Percentiles rank a stretch among this genome's conserved stretches.
Conservation (phyloP, 2,888 invertebrate species). For the Chaetogeoica ovagalla region DNA sequence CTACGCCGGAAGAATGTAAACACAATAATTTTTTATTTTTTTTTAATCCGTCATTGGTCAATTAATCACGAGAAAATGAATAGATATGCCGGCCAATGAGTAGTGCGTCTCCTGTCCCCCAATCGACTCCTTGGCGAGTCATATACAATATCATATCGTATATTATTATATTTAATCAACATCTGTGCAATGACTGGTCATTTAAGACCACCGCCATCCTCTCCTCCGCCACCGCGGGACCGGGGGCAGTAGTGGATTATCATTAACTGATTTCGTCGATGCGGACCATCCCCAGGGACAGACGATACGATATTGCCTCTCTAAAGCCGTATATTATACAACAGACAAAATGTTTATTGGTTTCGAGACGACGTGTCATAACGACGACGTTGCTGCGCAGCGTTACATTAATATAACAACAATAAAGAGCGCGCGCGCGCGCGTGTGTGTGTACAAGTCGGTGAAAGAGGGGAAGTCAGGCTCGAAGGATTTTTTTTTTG, state of each 20-base stretch:
- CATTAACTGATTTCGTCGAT: slow-evolving; percentile 50
- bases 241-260: slow-evolving; percentile 1
- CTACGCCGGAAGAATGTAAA: slow-evolving; percentile 9
- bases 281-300: slow-evolving; percentile 27
- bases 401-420: neutral
- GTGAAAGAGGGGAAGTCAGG: too few relatives aligned
- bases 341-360: slow-evolving; percentile 48
- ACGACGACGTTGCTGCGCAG: neutral
- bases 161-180: slow-evolving; percentile 14
- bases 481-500: too few relatives aligned
- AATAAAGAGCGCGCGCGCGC: too few relatives aligned
- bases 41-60: slow-evolving; percentile 23
- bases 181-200: slow-evolving; percentile 51
- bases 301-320: neutral
- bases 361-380: slow-evolving; percentile 42
- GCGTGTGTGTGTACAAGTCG: too few relatives aligned
- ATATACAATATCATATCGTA: too few relatives aligned
- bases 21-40: neutral
- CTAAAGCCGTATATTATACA: slow-evolving; percentile 26
- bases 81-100: slow-evolving; percentile 18
- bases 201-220: neutral
- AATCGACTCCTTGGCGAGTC: neutral
- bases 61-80: slow-evolving; percentile 33
- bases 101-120: slow-evolving; percentile 47
- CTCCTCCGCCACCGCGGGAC: too few relatives aligned